Base-by-base conservation (phyloP, 2,888 invertebrate genomes). In the Ganaspis brasiliensis region DNA sequence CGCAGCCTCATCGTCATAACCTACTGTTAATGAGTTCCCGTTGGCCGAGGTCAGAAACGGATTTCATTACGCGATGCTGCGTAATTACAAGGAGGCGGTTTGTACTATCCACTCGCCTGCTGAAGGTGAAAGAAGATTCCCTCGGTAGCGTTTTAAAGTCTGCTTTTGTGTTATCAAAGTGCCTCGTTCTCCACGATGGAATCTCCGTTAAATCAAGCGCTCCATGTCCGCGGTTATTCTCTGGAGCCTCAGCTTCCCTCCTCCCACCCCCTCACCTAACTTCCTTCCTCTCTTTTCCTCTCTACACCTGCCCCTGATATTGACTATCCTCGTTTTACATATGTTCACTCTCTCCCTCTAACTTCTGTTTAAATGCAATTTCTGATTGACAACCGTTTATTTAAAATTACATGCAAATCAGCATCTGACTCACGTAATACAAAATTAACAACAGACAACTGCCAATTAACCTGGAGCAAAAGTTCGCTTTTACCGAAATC, bases 31-130 rank as follows among this genome's bases (percentile, higher is more conserved):
- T 61, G 61, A 61, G 61, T 37, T 61, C 61, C 61, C 61, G 61
- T 61, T 61, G 61, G 61, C 37, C 37, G 61, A 61, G 61, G 61
- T 61, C 61, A 61, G 61, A 61, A 57, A 61, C 21, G 61, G 61
- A 61, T 61, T 61, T 61, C 61, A 61, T 61, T 61, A 61, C 37
- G 61, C 61, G 61, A 61, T 61, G 61, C 61, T 61, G 61, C 61
- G 37, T 40, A 61, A 61, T 61, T 61, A 61, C 61, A 61, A 61
- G 61, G 6, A 35, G 61, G 35, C 61, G 61, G 61, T 61, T 61
- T 61, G 61, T 61, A 61, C 61, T 35, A 61, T 61, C 37, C 61
- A 61, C 37, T 61, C 37, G 37, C 61, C 16, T 37, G 37, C 61
- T 61, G 61, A 61, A 61, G 61, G 61, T 61, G 61, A 61, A 61